Conservation (phyloP, 2,888 invertebrate genomes). For the Apamea monoglypha region DNA sequence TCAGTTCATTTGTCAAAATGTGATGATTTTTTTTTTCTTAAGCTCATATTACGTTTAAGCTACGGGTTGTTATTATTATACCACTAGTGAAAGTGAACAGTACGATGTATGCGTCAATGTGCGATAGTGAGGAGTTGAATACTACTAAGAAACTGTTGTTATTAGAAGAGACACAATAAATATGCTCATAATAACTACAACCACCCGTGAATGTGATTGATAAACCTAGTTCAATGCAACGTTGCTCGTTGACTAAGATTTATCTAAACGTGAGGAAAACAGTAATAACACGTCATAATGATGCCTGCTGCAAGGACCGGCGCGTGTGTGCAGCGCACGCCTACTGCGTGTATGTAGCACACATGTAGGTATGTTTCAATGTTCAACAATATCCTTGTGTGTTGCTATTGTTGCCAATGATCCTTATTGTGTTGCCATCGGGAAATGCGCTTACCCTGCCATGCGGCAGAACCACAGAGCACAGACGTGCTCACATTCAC, state of each 20-base stretch:
- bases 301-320: background rate
- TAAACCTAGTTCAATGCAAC: slow-evolving; percentile 24
- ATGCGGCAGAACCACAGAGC: background rate
- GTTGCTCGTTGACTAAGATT: no score
- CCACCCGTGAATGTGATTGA: background rate
- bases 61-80: background rate
- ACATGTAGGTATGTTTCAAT: background rate
- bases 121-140: background rate
- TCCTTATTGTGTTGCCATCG: background rate
- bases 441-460: slow-evolving; percentile 1
- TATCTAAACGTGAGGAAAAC: no score
- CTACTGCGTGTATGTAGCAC: background rate
- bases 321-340: background rate
- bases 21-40: background rate
- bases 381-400: background rate
- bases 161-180: background rate
- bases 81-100: background rate
- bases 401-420: background rate
- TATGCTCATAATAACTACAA: background rate
- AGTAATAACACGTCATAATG: background rate
- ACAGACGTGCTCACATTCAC: background rate
- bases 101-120: background rate
- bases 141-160: background rate
- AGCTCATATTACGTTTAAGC: slow-evolving; percentile 7
- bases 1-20: background rate